Evolutionary conservation across 2,888 invertebrate species (phyloP), one percentile per base, ranked within the genome.

Genomic region (Heteromyza rotundicornis): DNA sequence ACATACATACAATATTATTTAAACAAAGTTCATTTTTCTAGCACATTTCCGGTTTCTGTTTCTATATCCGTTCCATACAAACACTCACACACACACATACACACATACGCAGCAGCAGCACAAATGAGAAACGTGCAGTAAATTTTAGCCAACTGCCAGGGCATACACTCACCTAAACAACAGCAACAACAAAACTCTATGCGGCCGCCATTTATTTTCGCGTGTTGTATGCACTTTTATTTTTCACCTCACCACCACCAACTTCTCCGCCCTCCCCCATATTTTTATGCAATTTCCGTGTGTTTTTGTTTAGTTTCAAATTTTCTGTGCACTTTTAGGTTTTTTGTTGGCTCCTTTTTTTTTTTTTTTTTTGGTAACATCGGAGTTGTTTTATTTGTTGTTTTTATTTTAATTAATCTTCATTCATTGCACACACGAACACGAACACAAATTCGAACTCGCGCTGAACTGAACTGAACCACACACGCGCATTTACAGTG

Each of bases 41-140:
- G 63, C 62, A 57, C 64, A 66, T 64, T 66, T 66, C 66, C 66
- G 66, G 66, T 59, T 64, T 66, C 64, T 64, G 63, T 66, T 66
- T 66, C 64, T 63, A 66, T 66, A 66, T 66, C 66, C 64, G 64
- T 55, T 57, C 61, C 60, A 57, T 24, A 53, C 20, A 40, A 10
- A n/a, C 40, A n/a, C 10, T 10, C 8, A n/a, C 36, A 57, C 32
- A 57, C 50, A 55, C 19, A 16, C 24, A 51, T 32, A 14, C 54
- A 57, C 55, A 36, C 57, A 64, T 58, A 57, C 58, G 57, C 12
- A 19, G 50, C 22, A 44, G 51, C 24, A 16, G 54, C 24, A 7
- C 5, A 10, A 14, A 40, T 40, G n/a, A 40, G 14, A 40, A 7
- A n/a, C n/a, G 40, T 40, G 40, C 40, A 10, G 12, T 40, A 40